Base-by-base conservation (phyloP, 2,888 invertebrate genomes). In the Habroteleia sp. region DNA sequence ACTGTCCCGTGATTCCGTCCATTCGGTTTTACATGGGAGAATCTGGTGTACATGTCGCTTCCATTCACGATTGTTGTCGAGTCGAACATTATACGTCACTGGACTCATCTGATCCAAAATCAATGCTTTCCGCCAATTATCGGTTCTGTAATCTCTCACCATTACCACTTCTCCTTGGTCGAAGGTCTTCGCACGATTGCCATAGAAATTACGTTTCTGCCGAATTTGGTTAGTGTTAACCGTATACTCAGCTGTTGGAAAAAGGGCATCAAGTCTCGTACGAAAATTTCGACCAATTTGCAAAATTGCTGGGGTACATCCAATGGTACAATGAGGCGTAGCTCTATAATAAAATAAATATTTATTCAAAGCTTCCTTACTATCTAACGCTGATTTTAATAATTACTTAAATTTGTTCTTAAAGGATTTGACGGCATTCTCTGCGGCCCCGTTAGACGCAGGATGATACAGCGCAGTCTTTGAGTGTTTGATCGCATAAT, bases 281-380 rank as follows among this genome's bases (percentile, higher is more conserved):
- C 74, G 29, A 14, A 78, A 54, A 14, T 68, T 63, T 0, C 58
- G 27, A 5, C 54, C 66, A 1, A 37, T 16, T 20, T 77, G 75
- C 11, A 78, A 54, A 35, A 77, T 56, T 3, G 11, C 35, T 6
- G 35, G 35, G 1, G 13, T 35, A 14, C 2, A 2, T 13, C 35
- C 35, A 6, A 14, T 35, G 3, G 77, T 77, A 16, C 76, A 73
- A 44, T 79, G 78, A 6, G 73, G 77, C 3, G 74, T 76, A 0
- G 76, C 39, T 25, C 78, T 17, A 17, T 46, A 77, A 35, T 72
- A 52, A 60, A 79, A 77, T n/a, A 78, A 25, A 63, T 72, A 80
- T 31, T 72, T 78, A 3, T 5, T 7, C 6, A 79, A 25, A 0
- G 78, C 77, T 8, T 77, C 74, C 0, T 58, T 16, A 5, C 27